These are phyloP conservation scores for Empidonax alnorum DNA, from an alignment of 2,113 vertebrate species.

Conservation along the genomic window DNA sequence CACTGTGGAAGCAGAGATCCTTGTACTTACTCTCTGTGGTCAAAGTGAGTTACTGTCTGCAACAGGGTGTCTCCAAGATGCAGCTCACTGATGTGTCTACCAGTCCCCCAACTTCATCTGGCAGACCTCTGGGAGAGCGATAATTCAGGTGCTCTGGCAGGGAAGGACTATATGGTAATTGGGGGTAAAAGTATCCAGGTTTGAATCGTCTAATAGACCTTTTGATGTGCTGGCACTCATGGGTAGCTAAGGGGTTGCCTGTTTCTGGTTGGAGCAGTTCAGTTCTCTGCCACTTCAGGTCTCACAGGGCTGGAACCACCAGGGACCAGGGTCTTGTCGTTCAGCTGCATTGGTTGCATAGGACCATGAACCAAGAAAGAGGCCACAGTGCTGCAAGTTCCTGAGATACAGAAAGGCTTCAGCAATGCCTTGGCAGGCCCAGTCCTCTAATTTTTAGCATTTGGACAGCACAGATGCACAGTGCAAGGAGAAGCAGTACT, in stretches of 20 bases:
- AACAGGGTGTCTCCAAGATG: background rate
- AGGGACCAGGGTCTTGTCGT: rapidly evolving
- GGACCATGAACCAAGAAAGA: background rate
- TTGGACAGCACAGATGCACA: background rate
- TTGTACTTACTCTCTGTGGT: background rate
- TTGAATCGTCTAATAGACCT: background rate
- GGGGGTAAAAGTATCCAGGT: background rate
- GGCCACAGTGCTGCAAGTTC: background rate
- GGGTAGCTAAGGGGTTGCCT: background rate
- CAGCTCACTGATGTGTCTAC: background rate
- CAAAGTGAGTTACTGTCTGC: background rate
- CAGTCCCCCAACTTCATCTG: background rate
- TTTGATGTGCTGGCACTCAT: rapidly evolving
- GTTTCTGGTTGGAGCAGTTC: background rate
- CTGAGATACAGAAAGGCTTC: background rate
- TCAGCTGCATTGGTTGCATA: background rate
- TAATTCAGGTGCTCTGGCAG: background rate
- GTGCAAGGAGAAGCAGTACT: background rate
- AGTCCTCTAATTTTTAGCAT: background rate
- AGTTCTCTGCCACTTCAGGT: background rate
- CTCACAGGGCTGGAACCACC: background rate
- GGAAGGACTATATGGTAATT: background rate
- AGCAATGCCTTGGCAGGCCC: background rate
- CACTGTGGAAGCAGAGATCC: background rate
- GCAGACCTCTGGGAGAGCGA: background rate